These are phyloP conservation scores for Leptothorax acervorum DNA, from an alignment of 2,888 invertebrate genomes.

Conservation along the genomic window DNA sequence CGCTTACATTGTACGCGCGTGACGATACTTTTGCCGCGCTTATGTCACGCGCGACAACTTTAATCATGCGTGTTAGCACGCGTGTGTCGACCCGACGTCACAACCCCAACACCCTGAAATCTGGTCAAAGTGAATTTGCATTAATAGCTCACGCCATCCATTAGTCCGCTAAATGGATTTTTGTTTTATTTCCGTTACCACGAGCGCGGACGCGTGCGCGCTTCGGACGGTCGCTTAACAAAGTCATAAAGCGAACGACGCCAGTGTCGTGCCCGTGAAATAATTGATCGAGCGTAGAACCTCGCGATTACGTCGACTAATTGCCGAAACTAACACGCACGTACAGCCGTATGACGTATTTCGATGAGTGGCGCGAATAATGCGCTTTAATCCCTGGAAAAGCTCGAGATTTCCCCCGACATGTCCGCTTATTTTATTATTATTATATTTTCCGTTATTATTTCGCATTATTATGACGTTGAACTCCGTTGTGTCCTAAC, in stretches of 20 bases:
- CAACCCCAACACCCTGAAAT: slow-evolving; percentile 60
- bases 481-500: background rate
- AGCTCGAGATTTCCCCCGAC: slow-evolving; percentile 31
- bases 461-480: slow-evolving; percentile 43
- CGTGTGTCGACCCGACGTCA: slow-evolving; percentile 31
- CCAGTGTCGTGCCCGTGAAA: slow-evolving; percentile 66
- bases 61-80: slow-evolving; percentile 65
- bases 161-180: slow-evolving; percentile 78
- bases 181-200: slow-evolving; percentile 74
- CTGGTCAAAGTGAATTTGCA: slow-evolving; percentile 81
- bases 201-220: slow-evolving; percentile 41
- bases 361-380: slow-evolving; percentile 49
- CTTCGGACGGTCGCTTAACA: slow-evolving; percentile 71
- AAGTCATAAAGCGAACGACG: slow-evolving; percentile 77
- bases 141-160: slow-evolving; percentile 78
- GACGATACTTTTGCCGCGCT: slow-evolving; percentile 50
- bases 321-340: slow-evolving; percentile 58
- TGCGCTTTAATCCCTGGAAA: slow-evolving; percentile 48
- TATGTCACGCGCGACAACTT: slow-evolving; percentile 62
- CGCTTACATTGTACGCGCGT: slow-evolving; percentile 1
- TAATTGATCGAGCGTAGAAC: slow-evolving; percentile 68
- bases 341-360: background rate
- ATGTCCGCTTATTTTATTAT: slow-evolving; percentile 26
- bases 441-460: slow-evolving; percentile 54
- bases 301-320: slow-evolving; percentile 66